A percentile compares a stretch with the other conserved stretches of the same genome.
phyloP scores from a whole-genome alignment of 2,113 vertebrate species.

The Loxodonta africana region DNA sequence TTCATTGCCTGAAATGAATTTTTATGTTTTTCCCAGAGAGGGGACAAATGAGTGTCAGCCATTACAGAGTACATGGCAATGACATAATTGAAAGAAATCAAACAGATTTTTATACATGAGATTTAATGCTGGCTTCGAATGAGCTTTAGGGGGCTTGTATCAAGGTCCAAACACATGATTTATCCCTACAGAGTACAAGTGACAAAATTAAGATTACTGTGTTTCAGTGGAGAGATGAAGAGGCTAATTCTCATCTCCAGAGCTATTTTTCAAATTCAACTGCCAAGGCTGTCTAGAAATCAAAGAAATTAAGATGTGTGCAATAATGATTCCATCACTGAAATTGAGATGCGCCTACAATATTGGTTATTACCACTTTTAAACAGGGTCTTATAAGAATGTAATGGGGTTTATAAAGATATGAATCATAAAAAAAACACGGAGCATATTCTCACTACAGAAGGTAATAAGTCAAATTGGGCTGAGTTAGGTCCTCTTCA shows the following conservation, averaged over 20 bases:
- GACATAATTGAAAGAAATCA: constrained; percentile 68
- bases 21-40: constrained; percentile 65
- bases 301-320: constrained; percentile 22
- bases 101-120: constrained; percentile 56
- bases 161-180: constrained; percentile 61
- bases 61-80: constrained; percentile 48
- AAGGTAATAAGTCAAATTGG: not conserved
- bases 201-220: constrained; percentile 56
- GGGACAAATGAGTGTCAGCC: constrained; percentile 64
- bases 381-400: not conserved
- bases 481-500: not conserved
- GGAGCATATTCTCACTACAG: not conserved
- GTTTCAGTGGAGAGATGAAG: constrained; percentile 56
- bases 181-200: not conserved
- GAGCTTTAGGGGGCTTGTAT: constrained; percentile 24
- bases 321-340: not conserved
- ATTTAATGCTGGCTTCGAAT: constrained; percentile 37
- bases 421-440: not conserved
- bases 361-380: not conserved
- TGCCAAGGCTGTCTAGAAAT: not conserved
- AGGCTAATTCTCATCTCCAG: constrained; percentile 18
- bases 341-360: not conserved
- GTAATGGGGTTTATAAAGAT: not conserved
- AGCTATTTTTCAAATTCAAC: constrained; percentile 63
- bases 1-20: constrained; percentile 68